Base-by-base conservation (phyloP, 2,113 vertebrate species). In the Hippocampus guttulatus region DNA sequence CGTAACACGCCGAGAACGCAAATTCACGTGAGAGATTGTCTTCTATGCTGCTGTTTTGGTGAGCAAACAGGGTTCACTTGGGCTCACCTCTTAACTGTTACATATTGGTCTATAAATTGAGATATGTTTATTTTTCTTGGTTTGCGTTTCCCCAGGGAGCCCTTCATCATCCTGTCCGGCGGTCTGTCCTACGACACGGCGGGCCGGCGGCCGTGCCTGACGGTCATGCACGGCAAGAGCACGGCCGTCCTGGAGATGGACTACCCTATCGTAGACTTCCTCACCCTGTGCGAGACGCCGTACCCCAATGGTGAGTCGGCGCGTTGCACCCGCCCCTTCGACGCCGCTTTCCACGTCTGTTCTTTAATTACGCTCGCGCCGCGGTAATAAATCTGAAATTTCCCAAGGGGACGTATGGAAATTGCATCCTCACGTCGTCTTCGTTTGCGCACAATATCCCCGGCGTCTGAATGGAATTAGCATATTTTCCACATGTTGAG, bases 221-320 rank as follows among this genome's bases (percentile, higher is more conserved):
- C 97, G 16, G 96, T 98, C 69, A 99, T 99, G 97, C 97, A 99
- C 38, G 97, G 97, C 58, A 99, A 99, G 84, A 98, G 95, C 79
- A 98, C 96, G 10, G 96, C 97, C 57, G 97, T 99, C 68, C 90
- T 99, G 82, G 97, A 99, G 92, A 99, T 99, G 97, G 97, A 99
- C 92, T 98, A 98, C 85, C 95, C 95, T 6, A 98, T 99, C 79
- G 97, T 99, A 83, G 97, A 99, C 88, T 98, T 99, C 85, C 93
- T 99, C 87, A 99, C 97, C 0, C 93, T 99, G 5, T 99, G 97
- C 91, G 97, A 99, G 93, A 99, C 97, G 25, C 97, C 97, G 1
- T 99, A 99, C 87, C 88, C 97, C 75, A 99, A 96, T 47, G 97
- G 97, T 98, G 87, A 79, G 93, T 77, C 30, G 5, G 67, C n/a